Evolutionary conservation across 2,888 invertebrate species (phyloP).

Genomic region (Campaea margaritaria): DNA sequence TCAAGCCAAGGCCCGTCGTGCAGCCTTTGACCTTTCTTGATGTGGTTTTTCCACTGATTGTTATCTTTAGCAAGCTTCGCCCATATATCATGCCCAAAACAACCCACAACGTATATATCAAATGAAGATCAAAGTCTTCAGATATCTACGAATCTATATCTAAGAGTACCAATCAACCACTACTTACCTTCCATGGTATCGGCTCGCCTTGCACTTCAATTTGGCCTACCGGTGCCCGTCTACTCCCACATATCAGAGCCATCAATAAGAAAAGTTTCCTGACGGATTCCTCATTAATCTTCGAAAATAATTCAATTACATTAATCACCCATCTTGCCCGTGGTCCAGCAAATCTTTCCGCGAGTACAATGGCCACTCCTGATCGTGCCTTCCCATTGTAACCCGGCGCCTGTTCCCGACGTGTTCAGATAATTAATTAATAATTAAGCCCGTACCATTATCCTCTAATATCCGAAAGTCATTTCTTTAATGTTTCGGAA

Average conservation of each 20-base stretch:
- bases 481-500: slow-evolving; percentile 40
- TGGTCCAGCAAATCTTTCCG: slow-evolving; percentile 28
- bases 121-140: too few species aligned
- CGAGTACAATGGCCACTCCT: slow-evolving; percentile 30
- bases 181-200: too few species aligned
- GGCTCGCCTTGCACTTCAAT: too few species aligned
- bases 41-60: too few species aligned
- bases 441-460: slow-evolving; percentile 41
- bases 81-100: too few species aligned
- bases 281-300: slow-evolving; percentile 14
- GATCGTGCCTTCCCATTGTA: slow-evolving; percentile 33
- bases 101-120: too few species aligned
- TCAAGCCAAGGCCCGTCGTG: too few species aligned
- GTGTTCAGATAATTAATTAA: slow-evolving; percentile 46
- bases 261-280: slow-evolving; percentile 1
- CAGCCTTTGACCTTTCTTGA: too few species aligned
- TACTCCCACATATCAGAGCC: neutral
- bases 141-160: too few species aligned
- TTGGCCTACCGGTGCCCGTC: too few species aligned
- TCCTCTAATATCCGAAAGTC: slow-evolving; percentile 40
- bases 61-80: too few species aligned
- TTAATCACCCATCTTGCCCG: slow-evolving; percentile 21
- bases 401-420: slow-evolving; percentile 37
- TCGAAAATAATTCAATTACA: slow-evolving; percentile 16
- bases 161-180: too few species aligned